Percentiles rank a stretch among this genome's conserved stretches.
phyloP scores from a whole-genome alignment of 1,140 invertebrate species.

The Zaprionus taronus region DNA sequence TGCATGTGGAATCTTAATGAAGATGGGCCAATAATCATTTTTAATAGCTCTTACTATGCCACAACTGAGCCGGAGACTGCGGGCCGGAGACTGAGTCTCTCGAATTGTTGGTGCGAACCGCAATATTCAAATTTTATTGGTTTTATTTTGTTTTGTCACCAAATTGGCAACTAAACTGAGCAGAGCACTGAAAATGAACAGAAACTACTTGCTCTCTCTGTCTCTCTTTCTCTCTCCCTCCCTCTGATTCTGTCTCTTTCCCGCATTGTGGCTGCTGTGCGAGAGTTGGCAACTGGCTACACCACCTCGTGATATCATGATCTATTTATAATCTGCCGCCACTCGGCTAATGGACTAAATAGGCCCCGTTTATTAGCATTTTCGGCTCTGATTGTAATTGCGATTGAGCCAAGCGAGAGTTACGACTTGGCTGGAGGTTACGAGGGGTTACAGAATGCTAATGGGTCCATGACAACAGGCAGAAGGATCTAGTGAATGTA shows the following conservation, averaged over 20 bases:
- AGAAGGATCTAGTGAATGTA: not conserved
- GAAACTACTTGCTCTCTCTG: conserved; percentile 58
- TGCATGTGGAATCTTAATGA: conserved; percentile 74
- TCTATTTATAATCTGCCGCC: conserved; percentile 60
- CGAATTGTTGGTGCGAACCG: conserved; percentile 29
- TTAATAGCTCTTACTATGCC: conserved; percentile 74
- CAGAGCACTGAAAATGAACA: conserved; percentile 53
- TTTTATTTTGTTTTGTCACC: conserved; percentile 72
- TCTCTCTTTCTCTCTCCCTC: not conserved
- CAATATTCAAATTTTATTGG: conserved; percentile 77
- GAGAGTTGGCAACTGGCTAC: conserved; percentile 60
- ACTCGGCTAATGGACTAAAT: conserved; percentile 28
- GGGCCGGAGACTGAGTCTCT: conserved; percentile 7
- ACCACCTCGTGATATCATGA: conserved; percentile 72
- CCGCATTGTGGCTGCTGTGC: conserved; percentile 13
- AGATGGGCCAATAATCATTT: conserved; percentile 76
- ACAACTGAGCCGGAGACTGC: conserved; percentile 45
- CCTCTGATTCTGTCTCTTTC: conserved; percentile 10
- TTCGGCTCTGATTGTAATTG: conserved; percentile 60
- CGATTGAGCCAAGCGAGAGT: conserved; percentile 2
- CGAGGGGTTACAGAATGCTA: not conserved
- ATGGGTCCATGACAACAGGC: not conserved
- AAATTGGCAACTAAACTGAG: conserved; percentile 75
- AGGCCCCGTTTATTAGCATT: conserved; percentile 66
- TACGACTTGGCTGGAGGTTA: not conserved